Conservation (phyloP, 2,797 vertebrate genomes). For the Hylomyscus alleni region DNA sequence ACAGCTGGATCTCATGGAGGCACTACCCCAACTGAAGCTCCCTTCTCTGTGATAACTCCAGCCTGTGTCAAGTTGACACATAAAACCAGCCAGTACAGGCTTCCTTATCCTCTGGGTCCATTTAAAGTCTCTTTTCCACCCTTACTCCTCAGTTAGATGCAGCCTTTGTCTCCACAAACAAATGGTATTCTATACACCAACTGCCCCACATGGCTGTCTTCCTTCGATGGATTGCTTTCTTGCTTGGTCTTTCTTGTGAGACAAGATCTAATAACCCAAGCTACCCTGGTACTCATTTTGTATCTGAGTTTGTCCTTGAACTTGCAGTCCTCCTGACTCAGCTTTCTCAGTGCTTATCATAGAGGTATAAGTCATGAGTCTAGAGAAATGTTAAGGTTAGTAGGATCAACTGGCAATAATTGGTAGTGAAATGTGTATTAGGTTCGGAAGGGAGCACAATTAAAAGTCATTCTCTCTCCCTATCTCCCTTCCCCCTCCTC, state of each 20-base stretch:
- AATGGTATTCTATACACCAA: neutral
- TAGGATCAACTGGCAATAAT: neutral
- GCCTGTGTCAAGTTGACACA: too few species aligned
- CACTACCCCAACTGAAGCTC: too few species aligned
- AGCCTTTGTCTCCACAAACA: neutral
- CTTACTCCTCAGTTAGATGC: neutral
- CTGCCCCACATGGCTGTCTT: neutral
- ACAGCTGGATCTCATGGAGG: too few species aligned
- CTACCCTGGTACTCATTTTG: neutral
- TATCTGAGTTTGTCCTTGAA: neutral
- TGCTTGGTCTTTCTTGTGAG: neutral
- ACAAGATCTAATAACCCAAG: neutral
- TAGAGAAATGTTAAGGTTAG: neutral
- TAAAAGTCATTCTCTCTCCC: neutral
- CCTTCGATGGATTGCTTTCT: neutral
- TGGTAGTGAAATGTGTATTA: neutral
- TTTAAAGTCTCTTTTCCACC: neutral
- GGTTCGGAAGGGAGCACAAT: neutral
- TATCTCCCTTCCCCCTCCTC: too few species aligned
- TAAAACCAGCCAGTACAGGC: too few species aligned
- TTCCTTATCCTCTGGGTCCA: neutral
- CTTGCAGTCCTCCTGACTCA: neutral
- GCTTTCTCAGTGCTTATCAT: neutral
- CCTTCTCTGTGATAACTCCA: too few species aligned
- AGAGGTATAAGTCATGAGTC: neutral